These are phyloP conservation scores for Ficedula albicollis DNA, from an alignment of 2,797 vertebrate species.

Conservation along the genomic window DNA sequence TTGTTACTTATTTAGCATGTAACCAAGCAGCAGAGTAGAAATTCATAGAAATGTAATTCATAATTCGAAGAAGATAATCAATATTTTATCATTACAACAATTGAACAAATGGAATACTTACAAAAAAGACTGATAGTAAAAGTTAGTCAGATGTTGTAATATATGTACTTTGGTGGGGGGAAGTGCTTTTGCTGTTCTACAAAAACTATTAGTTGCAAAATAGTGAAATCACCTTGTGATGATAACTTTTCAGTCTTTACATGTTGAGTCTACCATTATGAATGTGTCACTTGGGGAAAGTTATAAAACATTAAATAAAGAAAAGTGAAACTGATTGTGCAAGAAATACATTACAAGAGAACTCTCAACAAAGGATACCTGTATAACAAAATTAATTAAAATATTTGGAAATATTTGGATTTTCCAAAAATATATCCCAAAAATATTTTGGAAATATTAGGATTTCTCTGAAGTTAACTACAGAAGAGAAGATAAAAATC, in stretches of 20 bases:
- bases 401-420: background rate
- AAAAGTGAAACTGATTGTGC: background rate
- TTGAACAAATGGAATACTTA: background rate
- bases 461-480: background rate
- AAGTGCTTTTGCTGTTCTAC: background rate
- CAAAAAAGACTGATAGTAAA: background rate
- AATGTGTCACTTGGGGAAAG: background rate
- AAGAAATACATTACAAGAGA: background rate
- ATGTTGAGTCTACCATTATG: background rate
- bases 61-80: background rate
- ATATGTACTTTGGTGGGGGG: rapidly evolving
- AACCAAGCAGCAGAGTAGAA: background rate
- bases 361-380: background rate
- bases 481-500: background rate
- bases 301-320: background rate
- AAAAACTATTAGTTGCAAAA: background rate
- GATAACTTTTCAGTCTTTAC: background rate
- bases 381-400: background rate
- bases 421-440: no score
- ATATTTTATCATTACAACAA: background rate
- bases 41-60: background rate
- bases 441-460: no score
- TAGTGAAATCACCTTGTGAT: background rate
- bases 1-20: background rate
- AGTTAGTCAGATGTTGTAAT: background rate